phyloP scores from a whole-genome alignment of 2,888 invertebrate species.

The Muschampia plurimacula region DNA sequence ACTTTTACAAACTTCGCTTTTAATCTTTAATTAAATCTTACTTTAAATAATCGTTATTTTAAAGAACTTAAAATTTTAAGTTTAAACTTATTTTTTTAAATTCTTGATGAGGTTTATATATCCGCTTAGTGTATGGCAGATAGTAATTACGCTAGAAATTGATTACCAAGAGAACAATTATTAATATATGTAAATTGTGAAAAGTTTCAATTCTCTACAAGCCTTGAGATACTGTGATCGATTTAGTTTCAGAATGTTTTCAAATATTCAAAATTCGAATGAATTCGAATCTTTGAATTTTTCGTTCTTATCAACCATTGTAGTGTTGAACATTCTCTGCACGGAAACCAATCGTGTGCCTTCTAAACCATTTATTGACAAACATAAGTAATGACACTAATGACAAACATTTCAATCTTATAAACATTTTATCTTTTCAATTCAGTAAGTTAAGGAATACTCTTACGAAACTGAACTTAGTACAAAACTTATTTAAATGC shows the following conservation, averaged over 20 bases:
- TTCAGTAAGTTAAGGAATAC: conserved; percentile 9
- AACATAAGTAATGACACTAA: too few relatives aligned
- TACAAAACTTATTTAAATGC: conserved; percentile 28
- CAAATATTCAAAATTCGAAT: too few relatives aligned
- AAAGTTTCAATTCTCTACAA: too few relatives aligned
- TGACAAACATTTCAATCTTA: too few relatives aligned
- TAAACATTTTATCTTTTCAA: neutral
- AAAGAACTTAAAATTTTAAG: neutral
- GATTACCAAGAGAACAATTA: neutral
- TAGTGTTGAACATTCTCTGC: neutral
- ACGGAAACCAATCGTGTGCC: neutral
- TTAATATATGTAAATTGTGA: neutral
- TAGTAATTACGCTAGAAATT: neutral
- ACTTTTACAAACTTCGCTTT: too few relatives aligned
- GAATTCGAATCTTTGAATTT: too few relatives aligned
- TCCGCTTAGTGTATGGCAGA: neutral
- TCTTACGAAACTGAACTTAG: conserved; percentile 23
- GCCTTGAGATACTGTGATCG: neutral
- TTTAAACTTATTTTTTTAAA: neutral
- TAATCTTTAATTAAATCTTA: too few relatives aligned
- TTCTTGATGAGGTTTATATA: neutral
- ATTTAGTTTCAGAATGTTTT: neutral
- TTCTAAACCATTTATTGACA: neutral
- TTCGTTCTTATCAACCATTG: too few relatives aligned
- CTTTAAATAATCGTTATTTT: too few relatives aligned